These are phyloP conservation scores for Onychostoma macrolepis DNA, from an alignment of 2,113 vertebrate species.

Conservation along the genomic window DNA sequence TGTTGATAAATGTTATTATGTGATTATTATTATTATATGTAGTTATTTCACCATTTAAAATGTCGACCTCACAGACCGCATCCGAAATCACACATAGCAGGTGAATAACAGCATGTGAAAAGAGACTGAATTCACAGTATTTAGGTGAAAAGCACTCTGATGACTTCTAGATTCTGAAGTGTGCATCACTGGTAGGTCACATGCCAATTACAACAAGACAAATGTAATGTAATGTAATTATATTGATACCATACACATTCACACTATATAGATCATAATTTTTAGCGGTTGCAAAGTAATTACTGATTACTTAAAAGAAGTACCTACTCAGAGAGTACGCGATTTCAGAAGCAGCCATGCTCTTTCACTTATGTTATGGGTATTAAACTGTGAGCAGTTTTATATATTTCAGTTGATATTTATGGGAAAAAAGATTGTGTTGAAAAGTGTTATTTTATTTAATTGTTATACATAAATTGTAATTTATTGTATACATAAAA, in stretches of 20 bases:
- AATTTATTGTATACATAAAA: neutral
- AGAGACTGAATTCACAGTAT: no score
- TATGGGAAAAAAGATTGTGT: neutral
- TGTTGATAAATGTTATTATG: neutral
- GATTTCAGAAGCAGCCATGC: neutral
- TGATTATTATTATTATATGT: no score
- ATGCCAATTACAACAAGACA: no score
- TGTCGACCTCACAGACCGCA: no score
- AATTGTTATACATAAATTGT: neutral
- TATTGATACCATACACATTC: neutral
- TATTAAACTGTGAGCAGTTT: neutral
- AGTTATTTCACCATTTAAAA: no score
- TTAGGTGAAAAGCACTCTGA: no score
- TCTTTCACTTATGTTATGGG: neutral
- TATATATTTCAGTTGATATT: neutral
- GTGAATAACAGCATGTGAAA: no score
- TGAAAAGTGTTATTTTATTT: neutral
- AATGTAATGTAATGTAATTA: no score
- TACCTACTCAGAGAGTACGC: neutral
- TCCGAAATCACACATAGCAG: no score
- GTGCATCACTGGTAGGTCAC: no score
- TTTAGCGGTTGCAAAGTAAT: neutral
- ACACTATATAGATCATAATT: neutral
- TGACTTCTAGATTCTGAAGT: no score
- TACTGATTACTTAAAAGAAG: neutral